These are phyloP conservation scores for Microcebus murinus DNA, from an alignment of 2,113 vertebrate species.

Conservation along the genomic window DNA sequence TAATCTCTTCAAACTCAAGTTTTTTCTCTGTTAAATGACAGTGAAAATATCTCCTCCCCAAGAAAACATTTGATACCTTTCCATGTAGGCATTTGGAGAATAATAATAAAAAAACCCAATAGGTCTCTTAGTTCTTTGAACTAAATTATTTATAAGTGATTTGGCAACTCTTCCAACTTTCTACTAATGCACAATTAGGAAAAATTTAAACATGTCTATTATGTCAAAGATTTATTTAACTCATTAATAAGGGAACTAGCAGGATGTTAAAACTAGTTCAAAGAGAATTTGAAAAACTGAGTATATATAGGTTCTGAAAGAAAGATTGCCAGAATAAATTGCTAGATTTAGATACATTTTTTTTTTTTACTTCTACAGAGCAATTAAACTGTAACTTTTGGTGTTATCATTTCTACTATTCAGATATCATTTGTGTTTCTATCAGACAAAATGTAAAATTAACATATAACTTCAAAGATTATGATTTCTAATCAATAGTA, in stretches of 20 bases:
- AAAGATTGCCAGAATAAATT: background rate
- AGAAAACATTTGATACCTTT: background rate
- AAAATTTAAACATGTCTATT: slow-evolving; percentile 1
- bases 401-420: background rate
- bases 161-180: slow-evolving; percentile 25
- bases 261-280: slow-evolving; percentile 54
- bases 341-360: slow-evolving; percentile 23
- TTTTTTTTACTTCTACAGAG: background rate
- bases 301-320: background rate
- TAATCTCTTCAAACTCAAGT: background rate
- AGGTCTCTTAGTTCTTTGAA: background rate
- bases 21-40: slow-evolving; percentile 15
- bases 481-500: background rate
- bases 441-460: slow-evolving; percentile 6
- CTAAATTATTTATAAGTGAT: slow-evolving; percentile 10
- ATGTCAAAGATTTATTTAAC: slow-evolving; percentile 61
- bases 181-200: slow-evolving; percentile 4
- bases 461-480: background rate
- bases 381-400: background rate
- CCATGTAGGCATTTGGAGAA: background rate
- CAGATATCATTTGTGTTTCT: slow-evolving; percentile 7
- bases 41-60: background rate
- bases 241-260: slow-evolving; percentile 39
- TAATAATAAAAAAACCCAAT: background rate
- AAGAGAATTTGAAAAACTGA: slow-evolving; percentile 64